Base-by-base conservation (phyloP, 1,140 invertebrate species). In the Bactericera cockerelli region DNA sequence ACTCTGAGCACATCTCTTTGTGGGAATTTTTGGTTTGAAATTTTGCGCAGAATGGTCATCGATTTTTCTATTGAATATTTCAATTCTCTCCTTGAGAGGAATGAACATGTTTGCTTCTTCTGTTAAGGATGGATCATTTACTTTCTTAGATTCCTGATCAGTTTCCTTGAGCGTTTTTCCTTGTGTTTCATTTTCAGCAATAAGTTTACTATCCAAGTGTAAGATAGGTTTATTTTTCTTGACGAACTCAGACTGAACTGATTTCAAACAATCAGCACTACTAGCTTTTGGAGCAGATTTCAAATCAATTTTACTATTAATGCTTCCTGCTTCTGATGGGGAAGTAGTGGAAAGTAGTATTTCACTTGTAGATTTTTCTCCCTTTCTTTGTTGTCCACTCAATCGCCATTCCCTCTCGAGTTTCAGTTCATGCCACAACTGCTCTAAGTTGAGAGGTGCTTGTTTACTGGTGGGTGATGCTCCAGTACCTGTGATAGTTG, bases 401-500 rank as follows among this genome's bases (percentile, higher is more conserved):
- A 58, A 61, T 13, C 56, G 66, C 61, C 63, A 65, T 53, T 67
- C 67, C 65, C 63, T 63, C 59, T 68, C 66, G 22, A 67, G 56
- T 67, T 81, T 81, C 55, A 82, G 70, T 64, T 83, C 78, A 57
- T 77, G 75, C 81, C 82, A 84, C 70, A 84, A 79, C 74, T 80
- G 66, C 64, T 86, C 81, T 56, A 86, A 76, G 66, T 78, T 77
- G 59, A 81, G 72, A 61, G 77, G 77, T 54, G 84, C 77, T 57
- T 78, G 70, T 60, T 80, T 81, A 39, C 78, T 74, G 2, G 79
- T 81, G 14, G 87, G 84, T 62, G 81, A 87, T 53, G 83, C 86
- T 6, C 90, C 89, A 53, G 83, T 86, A 4, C 90, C 89, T 64
- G 88, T 89, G 63, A 93, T 89, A 3, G 89, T 92, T 55, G 91